A percentile compares a stretch with the other conserved stretches of the same genome.
These are phyloP conservation scores for Synergus gifuensis DNA, from an alignment of 2,888 invertebrate genomes.

Conservation along the genomic window DNA sequence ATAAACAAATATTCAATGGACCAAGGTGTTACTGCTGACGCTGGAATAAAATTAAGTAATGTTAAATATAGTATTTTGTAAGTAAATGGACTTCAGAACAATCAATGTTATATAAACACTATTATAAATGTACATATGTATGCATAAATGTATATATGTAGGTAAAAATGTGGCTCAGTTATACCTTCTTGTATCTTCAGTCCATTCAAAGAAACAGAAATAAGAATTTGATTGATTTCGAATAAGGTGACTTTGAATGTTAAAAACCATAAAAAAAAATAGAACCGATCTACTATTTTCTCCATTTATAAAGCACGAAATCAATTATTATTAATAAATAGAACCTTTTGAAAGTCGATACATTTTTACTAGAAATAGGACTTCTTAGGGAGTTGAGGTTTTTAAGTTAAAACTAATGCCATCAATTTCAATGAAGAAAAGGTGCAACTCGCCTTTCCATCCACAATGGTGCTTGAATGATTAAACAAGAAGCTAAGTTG, in stretches of 20 bases:
- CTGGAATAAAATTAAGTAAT: conserved; percentile 43
- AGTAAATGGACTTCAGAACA: conserved; percentile 20
- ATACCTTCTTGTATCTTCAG: background rate
- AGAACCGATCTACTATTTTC: background rate
- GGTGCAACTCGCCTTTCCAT: background rate
- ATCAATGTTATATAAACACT: conserved; percentile 42
- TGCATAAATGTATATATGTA: conserved; percentile 28
- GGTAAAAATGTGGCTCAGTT: conserved; percentile 28
- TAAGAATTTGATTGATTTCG: background rate
- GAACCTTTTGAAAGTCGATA: background rate
- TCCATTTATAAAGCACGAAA: background rate
- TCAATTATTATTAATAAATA: background rate
- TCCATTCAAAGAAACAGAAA: background rate
- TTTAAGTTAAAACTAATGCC: background rate
- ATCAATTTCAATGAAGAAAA: background rate
- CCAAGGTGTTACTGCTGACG: conserved; percentile 54
- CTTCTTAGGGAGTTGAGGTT: background rate
- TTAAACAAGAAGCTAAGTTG: background rate
- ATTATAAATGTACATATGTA: conserved; percentile 42
- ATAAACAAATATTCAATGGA: conserved; percentile 52
- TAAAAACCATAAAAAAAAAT: background rate
- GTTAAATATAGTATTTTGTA: conserved; percentile 18
- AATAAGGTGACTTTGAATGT: background rate
- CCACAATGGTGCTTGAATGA: background rate
- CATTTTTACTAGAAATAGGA: background rate